Percentiles rank a stretch among this genome's conserved stretches.
phyloP scores from a whole-genome alignment of 2,888 invertebrate genomes.

The Allygus modestus region DNA sequence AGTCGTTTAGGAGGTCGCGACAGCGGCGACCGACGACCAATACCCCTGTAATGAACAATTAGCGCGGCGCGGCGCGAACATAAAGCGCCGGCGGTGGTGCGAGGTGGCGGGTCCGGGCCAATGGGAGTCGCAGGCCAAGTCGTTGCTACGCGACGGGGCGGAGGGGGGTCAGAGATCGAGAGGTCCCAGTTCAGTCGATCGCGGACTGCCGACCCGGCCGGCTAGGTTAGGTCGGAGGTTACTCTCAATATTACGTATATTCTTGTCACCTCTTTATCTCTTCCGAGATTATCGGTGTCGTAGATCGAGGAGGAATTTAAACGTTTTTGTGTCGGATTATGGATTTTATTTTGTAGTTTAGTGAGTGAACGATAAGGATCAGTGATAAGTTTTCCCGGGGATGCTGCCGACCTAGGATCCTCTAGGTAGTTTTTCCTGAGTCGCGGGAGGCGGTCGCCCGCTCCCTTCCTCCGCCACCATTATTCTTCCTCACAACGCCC shows the following conservation, averaged over 20 bases:
- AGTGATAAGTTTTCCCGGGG: slow-evolving; percentile 60
- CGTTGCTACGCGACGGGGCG: slow-evolving; percentile 66
- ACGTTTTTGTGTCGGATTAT: neutral
- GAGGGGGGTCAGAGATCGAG: slow-evolving; percentile 68
- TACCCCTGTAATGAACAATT: slow-evolving; percentile 37
- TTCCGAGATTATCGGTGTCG: slow-evolving; percentile 39
- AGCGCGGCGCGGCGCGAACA: slow-evolving; percentile 45
- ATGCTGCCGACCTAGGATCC: slow-evolving; percentile 65
- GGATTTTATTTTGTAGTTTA: no score
- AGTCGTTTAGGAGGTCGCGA: slow-evolving; percentile 40
- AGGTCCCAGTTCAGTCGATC: slow-evolving; percentile 66
- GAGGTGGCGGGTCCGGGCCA: slow-evolving; percentile 69
- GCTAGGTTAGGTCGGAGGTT: slow-evolving; percentile 64
- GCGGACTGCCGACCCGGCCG: slow-evolving; percentile 63
- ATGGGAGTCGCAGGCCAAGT: slow-evolving; percentile 68
- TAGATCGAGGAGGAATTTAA: slow-evolving; percentile 58
- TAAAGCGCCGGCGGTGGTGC: slow-evolving; percentile 56
- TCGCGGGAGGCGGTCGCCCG: slow-evolving; percentile 45
- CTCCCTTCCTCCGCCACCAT: slow-evolving; percentile 68
- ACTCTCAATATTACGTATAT: slow-evolving; percentile 65
- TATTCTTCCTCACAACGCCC: slow-evolving; percentile 72
- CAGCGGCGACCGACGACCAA: neutral
- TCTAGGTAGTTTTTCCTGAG: neutral
- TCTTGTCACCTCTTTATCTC: slow-evolving; percentile 59
- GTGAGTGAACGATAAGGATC: slow-evolving; percentile 33